A percentile compares a stretch with the other conserved stretches of the same genome.
phyloP scores from a whole-genome alignment of 35 echinoderm and acorn worm genomes.

The Holothuria glaberrima region DNA sequence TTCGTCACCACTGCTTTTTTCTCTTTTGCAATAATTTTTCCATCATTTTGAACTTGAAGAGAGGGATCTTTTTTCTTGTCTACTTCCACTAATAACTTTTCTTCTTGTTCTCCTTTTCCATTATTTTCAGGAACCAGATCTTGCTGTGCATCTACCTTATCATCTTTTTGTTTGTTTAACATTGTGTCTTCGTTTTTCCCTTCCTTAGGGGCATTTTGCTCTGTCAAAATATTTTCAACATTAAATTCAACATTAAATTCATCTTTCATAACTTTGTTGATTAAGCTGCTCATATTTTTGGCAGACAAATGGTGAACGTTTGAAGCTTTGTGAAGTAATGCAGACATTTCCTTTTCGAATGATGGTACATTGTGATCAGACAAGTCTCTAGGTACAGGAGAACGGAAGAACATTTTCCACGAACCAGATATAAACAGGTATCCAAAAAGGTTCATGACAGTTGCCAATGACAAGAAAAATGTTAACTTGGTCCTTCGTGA shows the following conservation, averaged over 20 bases:
- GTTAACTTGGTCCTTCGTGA: slow-evolving; percentile 16
- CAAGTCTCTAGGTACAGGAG: background rate
- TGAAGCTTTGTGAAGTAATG: background rate
- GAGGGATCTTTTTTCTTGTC: too few species aligned
- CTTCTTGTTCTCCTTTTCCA: too few species aligned
- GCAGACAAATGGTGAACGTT: background rate
- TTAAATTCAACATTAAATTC: background rate
- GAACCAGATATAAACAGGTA: slow-evolving; percentile 38
- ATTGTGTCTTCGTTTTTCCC: background rate
- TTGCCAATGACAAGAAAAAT: slow-evolving; percentile 21
- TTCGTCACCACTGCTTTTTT: background rate
- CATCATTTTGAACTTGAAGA: too few species aligned
- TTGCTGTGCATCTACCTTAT: too few species aligned
- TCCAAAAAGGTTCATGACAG: slow-evolving; percentile 20
- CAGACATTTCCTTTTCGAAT: background rate
- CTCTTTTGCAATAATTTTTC: background rate
- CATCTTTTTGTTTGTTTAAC: too few species aligned
- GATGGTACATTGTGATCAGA: background rate
- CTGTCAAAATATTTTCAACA: too few species aligned
- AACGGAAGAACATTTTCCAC: slow-evolving; percentile 30
- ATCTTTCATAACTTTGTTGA: background rate
- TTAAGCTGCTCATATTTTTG: slow-evolving; percentile 6
- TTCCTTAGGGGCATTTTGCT: background rate
- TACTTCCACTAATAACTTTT: too few species aligned
- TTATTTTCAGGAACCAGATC: too few species aligned